Conservation (phyloP, 2,888 invertebrate species). For the Phyllotreta cruciferae region DNA sequence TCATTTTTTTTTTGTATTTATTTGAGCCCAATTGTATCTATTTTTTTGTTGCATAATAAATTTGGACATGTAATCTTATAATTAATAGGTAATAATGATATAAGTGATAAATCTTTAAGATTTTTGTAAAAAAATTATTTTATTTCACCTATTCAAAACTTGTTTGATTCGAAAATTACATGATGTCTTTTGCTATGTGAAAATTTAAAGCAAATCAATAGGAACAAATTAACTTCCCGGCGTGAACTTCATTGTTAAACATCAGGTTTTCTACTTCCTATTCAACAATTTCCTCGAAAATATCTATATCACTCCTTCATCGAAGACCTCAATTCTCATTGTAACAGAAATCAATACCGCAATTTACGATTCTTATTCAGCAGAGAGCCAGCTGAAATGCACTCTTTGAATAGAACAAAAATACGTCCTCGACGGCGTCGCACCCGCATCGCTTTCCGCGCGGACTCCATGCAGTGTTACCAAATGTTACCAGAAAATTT, state of each 20-base stretch:
- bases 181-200: neutral
- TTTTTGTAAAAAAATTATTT: too few species aligned
- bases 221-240: neutral
- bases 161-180: too few species aligned
- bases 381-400: conserved; percentile 42
- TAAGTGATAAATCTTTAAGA: too few species aligned
- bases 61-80: too few species aligned
- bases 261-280: neutral
- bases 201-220: neutral
- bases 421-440: conserved; percentile 29
- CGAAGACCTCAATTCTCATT: conserved; percentile 12
- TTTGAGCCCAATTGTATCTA: too few species aligned
- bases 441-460: conserved; percentile 42
- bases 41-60: too few species aligned
- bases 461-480: conserved; percentile 49
- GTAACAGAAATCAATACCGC: conserved; percentile 34
- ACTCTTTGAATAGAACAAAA: conserved; percentile 20
- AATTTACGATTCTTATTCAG: conserved; percentile 38
- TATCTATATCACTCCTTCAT: conserved; percentile 23
- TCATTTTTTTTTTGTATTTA: too few species aligned
- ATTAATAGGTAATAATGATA: too few species aligned
- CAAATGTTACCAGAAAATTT: conserved; percentile 53
- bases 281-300: conserved; percentile 18
- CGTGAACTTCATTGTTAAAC: too few species aligned
- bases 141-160: conserved; percentile 5